Evolutionary conservation across 2,888 invertebrate genomes (phyloP), one percentile per base, ranked within the genome.

Genomic region (Tillus elongatus): DNA sequence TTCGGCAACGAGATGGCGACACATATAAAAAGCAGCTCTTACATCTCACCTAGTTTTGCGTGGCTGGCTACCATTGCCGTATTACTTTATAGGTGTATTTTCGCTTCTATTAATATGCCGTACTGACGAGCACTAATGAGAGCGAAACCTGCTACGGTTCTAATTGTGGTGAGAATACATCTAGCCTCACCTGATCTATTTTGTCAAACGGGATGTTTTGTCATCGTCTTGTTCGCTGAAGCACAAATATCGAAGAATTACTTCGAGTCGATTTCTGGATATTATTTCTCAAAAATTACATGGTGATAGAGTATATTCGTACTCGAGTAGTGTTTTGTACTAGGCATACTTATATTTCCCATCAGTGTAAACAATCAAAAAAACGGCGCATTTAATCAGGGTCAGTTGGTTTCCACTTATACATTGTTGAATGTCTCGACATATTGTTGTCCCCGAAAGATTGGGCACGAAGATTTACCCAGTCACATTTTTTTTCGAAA

Each of bases 191-290:
- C 29, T 41, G 32, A 9, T 28, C 15, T 28, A 41, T 38, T 30
- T 41, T 41, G 16, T 41, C 19, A 41, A 38, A 13, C 39, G 39
- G 10, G 35, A 32, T 28, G 33, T 28, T 29, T 31, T 38, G 9
- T 33, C 38, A 30, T 41, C 41, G 24, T 33, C 29, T 8, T 26
- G 15, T 12, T 32, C 33, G 14, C 33, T 33, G 14, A 37, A 41
- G 19, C 41, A 38, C 14, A 41, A 28, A 33, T 29, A 29, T 26
- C 41, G 32, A 10, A 41, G 29, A 30, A 38, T 41, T 13, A n/a
- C 9, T 27, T 37, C 32, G 19, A 33, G 19, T 33, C 33, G 15
- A 33, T 33, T 33, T 24, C 33, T 33, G 15, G 33, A 16, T 16
- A 33, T 6, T 6, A 19, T 19, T 19, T 19, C n/a, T 19, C 24